Evolutionary conservation across 2,888 invertebrate genomes (phyloP), one percentile per base, ranked within the genome.

Genomic region (Nymphalis urticae): DNA sequence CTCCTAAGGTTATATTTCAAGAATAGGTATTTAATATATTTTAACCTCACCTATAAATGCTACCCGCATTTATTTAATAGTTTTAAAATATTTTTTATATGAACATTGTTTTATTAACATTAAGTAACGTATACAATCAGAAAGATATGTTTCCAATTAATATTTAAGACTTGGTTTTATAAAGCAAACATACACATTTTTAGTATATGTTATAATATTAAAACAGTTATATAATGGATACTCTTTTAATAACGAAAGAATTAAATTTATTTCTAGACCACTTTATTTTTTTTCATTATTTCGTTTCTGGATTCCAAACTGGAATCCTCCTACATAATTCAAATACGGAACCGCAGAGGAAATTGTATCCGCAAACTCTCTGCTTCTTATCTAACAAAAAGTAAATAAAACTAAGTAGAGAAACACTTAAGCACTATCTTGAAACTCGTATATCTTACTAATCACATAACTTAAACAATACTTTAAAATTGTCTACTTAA

Each of bases 321-420:
- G 61, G 66, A 70, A 70, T 70, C 66, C 70, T 71, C 64, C 62
- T 71, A 64, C 70, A 71, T 71, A 71, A 71, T 68, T 71, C 70
- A 71, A 64, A 65, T 62, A 68, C 64, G 70, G 54, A 59, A 68
- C 68, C 65, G 70, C 67, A 65, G 64, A 71, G 70, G 70, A 71
- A 71, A 71, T 71, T 68, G 70, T 71, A 71, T 71, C 70, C 70
- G 68, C 70, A 71, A 71, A 68, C 70, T 70, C 69, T 27, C 61
- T 48, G 36, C 68, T 64, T 56, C 70, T 71, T 68, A 71, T 71
- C 70, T 64, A 61, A 65, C 67, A 64, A 68, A 68, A 72, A 59
- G 58, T 63, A 51, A 51, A 68, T 48, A 63, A 63, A 68, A 63
- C 59, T 63, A 60, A 68, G 27, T 59, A 59, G 50, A 68, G 59